Evolutionary conservation across 1,140 invertebrate genomes (phyloP).

Genomic region (Amphibalanus amphitrite): DNA sequence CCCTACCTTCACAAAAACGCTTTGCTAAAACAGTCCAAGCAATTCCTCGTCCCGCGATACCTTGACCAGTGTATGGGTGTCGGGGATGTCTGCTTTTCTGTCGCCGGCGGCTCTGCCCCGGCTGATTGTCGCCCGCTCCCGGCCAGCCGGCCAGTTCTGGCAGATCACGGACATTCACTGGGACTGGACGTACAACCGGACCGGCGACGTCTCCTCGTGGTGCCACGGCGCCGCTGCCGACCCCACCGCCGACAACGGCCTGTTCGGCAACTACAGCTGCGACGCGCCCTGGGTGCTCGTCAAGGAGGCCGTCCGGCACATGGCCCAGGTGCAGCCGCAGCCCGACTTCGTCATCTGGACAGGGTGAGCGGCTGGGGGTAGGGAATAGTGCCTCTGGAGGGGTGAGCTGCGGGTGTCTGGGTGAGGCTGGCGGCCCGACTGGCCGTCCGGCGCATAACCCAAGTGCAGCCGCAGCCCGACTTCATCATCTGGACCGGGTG

Average conservation of each 20-base stretch:
- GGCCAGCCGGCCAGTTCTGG: constrained; percentile 63
- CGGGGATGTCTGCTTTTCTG: too few relatives aligned
- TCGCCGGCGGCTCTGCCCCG: too few relatives aligned
- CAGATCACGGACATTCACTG: constrained; percentile 80
- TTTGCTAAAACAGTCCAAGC: too few relatives aligned
- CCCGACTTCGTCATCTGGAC: constrained; percentile 87
- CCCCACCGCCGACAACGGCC: constrained; percentile 26
- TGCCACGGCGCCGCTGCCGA: constrained; percentile 9
- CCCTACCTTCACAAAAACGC: too few relatives aligned
- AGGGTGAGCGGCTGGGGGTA: constrained; percentile 55
- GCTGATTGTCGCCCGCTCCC: too few relatives aligned
- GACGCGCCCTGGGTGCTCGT: constrained; percentile 71
- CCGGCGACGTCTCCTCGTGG: constrained; percentile 36
- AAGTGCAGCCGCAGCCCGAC: constrained; percentile 56
- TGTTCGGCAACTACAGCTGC: constrained; percentile 67
- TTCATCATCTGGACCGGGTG: constrained; percentile 88
- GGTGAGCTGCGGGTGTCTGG: too few relatives aligned
- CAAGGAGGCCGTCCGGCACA: constrained; percentile 59
- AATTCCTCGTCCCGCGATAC: too few relatives aligned
- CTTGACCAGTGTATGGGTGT: too few relatives aligned
- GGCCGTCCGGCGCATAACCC: constrained; percentile 60
- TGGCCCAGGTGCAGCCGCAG: constrained; percentile 53
- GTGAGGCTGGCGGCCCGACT: too few relatives aligned
- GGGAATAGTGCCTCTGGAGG: too few relatives aligned
- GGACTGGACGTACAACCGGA: constrained; percentile 53